phyloP scores from a whole-genome alignment of 2,888 invertebrate species.

The Conops quadrifasciatus region DNA sequence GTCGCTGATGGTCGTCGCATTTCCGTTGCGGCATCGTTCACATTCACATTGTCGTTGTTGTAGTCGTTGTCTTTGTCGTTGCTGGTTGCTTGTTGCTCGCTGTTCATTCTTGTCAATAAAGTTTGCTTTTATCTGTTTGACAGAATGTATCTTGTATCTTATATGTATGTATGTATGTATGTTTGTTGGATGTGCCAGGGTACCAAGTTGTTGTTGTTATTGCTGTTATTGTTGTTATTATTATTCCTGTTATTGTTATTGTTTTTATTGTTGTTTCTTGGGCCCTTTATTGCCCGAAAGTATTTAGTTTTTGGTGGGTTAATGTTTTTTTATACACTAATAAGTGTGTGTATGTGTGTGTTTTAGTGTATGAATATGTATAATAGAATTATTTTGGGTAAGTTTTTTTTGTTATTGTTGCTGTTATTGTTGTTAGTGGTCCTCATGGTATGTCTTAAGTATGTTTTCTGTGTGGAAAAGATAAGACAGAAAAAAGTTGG shows the following conservation, averaged over 20 bases:
- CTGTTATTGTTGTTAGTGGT: no score
- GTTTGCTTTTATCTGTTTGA: slow-evolving; percentile 50
- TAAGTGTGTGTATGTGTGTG: background rate
- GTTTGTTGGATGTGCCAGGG: no score
- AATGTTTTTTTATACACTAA: background rate
- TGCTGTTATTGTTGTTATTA: background rate
- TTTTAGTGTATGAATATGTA: background rate
- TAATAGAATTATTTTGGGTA: no score
- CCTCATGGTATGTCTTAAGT: no score
- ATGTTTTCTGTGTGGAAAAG: no score
- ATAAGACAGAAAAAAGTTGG: no score
- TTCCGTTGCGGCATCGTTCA: no score
- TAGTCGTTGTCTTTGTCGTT: slow-evolving; percentile 9
- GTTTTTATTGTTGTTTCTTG: background rate
- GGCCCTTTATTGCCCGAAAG: background rate
- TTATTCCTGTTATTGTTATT: background rate
- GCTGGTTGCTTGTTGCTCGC: background rate
- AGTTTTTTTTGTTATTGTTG: no score
- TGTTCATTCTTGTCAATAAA: slow-evolving; percentile 46
- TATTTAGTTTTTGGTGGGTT: background rate
- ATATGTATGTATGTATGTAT: no score
- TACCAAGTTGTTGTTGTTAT: slow-evolving; percentile 24
- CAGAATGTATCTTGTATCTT: no score
- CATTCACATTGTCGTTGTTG: background rate
- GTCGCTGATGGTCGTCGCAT: no score